A percentile compares a stretch with the other conserved stretches of the same genome.
Evolutionary conservation across 2,888 invertebrate species (phyloP).

Genomic region (Muschampia plurimacula): DNA sequence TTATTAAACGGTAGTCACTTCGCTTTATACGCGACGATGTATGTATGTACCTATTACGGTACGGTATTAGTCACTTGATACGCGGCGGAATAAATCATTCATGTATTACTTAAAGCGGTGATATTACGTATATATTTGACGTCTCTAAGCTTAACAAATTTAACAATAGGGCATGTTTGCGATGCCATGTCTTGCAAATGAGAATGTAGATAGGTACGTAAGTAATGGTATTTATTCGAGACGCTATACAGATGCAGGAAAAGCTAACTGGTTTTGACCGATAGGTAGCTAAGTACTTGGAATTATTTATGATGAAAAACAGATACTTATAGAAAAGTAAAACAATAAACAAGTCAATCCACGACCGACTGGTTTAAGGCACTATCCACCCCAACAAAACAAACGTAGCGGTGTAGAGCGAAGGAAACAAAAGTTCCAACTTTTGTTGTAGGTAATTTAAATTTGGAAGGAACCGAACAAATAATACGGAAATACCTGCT

Average conservation of each 20-base stretch:
- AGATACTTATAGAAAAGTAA: neutral
- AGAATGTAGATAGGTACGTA: neutral
- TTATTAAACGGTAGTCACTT: conserved; percentile 3
- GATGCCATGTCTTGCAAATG: neutral
- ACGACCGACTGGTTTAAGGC: conserved; percentile 21
- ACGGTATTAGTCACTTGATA: conserved; percentile 25
- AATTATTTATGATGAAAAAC: neutral
- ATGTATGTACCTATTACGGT: neutral
- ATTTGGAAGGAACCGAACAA: conserved; percentile 27
- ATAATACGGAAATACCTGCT: conserved; percentile 9
- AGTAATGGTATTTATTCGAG: neutral
- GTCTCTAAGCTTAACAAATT: neutral
- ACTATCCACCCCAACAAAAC: conserved; percentile 4
- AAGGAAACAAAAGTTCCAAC: neutral
- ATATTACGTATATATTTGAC: conserved; percentile 11
- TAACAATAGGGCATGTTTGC: neutral
- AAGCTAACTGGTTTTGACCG: neutral
- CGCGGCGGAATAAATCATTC: conserved; percentile 27
- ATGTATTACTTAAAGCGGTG: conserved; percentile 16
- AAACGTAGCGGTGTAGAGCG: neutral
- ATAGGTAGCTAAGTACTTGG: too few relatives aligned
- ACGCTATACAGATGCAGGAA: neutral
- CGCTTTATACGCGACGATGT: neutral
- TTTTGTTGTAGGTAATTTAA: conserved; percentile 10
- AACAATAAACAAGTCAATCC: conserved; percentile 2